A percentile compares a stretch with the other conserved stretches of the same genome.
Evolutionary conservation across 2,113 vertebrate species (phyloP).

Genomic region (Thunnus maccoyii): DNA sequence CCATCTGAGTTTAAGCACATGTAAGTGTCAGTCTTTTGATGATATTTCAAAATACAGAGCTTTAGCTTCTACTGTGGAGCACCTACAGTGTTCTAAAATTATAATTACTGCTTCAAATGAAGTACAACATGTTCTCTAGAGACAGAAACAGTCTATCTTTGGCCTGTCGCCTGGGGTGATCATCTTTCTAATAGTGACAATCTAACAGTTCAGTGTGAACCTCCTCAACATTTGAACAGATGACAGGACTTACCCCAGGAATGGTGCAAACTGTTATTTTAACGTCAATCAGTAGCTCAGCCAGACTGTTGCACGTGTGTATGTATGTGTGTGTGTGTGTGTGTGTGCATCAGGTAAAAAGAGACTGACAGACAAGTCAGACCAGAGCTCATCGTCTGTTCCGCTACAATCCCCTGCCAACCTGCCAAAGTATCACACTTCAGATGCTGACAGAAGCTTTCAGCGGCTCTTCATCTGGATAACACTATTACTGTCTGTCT

Average conservation of each 20-base stretch:
- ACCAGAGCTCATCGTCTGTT: slow-evolving; percentile 37
- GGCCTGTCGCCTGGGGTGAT: neutral
- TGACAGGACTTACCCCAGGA: slow-evolving; percentile 18
- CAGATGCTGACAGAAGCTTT: slow-evolving; percentile 30
- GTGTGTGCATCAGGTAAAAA: slow-evolving; percentile 24
- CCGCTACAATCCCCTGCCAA: slow-evolving; percentile 24
- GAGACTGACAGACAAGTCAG: slow-evolving; percentile 33
- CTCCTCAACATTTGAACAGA: slow-evolving; percentile 14
- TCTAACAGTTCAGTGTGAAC: neutral
- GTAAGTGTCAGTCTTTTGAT: too few relatives aligned
- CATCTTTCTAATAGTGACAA: neutral
- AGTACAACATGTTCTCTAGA: slow-evolving; percentile 5
- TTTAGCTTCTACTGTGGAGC: too few relatives aligned
- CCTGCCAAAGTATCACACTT: slow-evolving; percentile 56
- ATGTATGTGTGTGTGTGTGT: slow-evolving; percentile 1
- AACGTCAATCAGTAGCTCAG: slow-evolving; percentile 43
- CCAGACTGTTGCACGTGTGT: neutral
- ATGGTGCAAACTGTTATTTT: slow-evolving; percentile 7
- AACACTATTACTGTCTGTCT: slow-evolving; percentile 47
- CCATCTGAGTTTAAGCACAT: too few relatives aligned
- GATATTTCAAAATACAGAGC: too few relatives aligned
- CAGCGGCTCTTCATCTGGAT: slow-evolving; percentile 41
- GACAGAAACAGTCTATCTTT: slow-evolving; percentile 10
- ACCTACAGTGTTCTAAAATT: neutral
- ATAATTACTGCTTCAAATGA: neutral